phyloP scores from a whole-genome alignment of 2,888 invertebrate genomes.

The Stenoptilia bipunctidactyla region DNA sequence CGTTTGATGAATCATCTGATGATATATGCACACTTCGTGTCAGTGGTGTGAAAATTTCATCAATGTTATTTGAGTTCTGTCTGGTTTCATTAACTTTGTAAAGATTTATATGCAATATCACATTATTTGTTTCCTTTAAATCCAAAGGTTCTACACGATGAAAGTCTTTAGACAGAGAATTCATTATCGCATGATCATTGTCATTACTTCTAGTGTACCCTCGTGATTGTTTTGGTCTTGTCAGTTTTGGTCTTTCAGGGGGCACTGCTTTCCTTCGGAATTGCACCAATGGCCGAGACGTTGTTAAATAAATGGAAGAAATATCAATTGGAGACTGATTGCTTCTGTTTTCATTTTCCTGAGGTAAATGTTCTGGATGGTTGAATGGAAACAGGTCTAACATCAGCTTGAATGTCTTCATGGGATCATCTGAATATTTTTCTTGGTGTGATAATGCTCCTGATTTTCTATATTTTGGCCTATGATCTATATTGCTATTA shows the following conservation, averaged over 20 bases:
- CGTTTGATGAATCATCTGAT: conserved; percentile 16
- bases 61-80: conserved; percentile 13
- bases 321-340: not conserved
- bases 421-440: conserved; percentile 22
- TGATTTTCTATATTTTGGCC: conserved; percentile 15
- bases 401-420: conserved; percentile 75
- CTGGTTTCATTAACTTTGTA: conserved; percentile 37
- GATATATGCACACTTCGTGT: not conserved
- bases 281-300: conserved; percentile 38
- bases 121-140: conserved; percentile 42
- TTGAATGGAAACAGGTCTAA: conserved; percentile 74
- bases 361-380: conserved; percentile 5
- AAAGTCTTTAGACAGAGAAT: not conserved
- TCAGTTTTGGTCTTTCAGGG: conserved; percentile 7
- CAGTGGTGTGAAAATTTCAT: conserved; percentile 13
- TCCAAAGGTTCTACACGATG: not conserved
- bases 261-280: conserved; percentile 39
- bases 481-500: conserved; percentile 15
- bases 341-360: conserved; percentile 15
- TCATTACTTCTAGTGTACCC: too few relatives aligned
- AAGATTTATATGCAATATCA: conserved; percentile 76
- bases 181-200: not conserved
- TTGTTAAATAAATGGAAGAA: conserved; percentile 38
- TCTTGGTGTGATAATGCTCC: conserved; percentile 20
- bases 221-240: too few relatives aligned